Base-by-base conservation (phyloP, 2,113 vertebrate genomes). In the Cyanistes caeruleus region DNA sequence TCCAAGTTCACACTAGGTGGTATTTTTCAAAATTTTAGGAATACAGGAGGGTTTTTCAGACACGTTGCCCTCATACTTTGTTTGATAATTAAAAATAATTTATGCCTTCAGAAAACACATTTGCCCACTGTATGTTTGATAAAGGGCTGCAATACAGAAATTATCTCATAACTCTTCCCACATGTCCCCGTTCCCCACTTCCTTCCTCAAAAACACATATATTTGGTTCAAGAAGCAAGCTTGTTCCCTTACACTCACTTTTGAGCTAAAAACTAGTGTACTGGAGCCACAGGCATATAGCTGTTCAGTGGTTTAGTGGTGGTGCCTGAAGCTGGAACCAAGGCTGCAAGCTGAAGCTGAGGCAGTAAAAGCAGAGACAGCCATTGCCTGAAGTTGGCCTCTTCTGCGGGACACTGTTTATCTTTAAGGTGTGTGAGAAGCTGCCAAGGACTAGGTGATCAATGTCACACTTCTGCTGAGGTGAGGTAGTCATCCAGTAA, bases 131-230 rank as follows among this genome's bases (percentile, higher is more conserved):
- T 59, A 25, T 9, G 13, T 51, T 58, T 51, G 27, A 51, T 67
- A 68, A 37, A 68, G 9, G 22, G 14, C 53, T 44, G 14, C 37
- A 37, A 37, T 35, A 13, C 31, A 67, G 62, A 76, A 67, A 67
- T 37, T 67, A 31, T 37, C 35, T 59, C 35, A 17, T 52, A 86
- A 20, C 21, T 68, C 72, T 43, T 51, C 21, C 31, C 0, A 0
- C 25, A 58, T 35, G 13, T 31, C 7, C 31, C 25, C 0, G 0
- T 51, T 67, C 25, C 13, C 25, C 2, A 1, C 21, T 59, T 59
- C 25, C 13, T 58, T 43, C 25, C 17, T 51, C 37, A 43, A 51
- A 86, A 59, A 0, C 37, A 76, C 9, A 37, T 7, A 58, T 31
- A 76, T 27, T 31, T 37, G 9, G 17, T 51, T 76, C 52, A 86